Percentiles rank a stretch among this genome's conserved stretches.
These are phyloP conservation scores for Saimiri boliviensis DNA, from an alignment of 2,113 vertebrate genomes.

Conservation along the genomic window DNA sequence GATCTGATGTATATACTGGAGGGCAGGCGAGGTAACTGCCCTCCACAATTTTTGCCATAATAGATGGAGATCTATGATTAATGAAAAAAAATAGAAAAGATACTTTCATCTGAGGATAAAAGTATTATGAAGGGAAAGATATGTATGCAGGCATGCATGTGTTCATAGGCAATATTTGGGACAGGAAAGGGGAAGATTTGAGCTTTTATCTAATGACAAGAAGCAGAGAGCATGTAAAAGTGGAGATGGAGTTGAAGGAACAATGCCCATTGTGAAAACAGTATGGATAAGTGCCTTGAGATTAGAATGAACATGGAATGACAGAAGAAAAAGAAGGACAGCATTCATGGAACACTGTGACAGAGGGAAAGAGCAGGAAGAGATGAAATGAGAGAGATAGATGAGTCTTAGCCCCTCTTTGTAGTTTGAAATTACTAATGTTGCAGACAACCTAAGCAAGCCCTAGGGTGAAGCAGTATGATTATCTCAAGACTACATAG, in stretches of 20 bases:
- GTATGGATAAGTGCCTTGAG: neutral
- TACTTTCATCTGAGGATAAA: neutral
- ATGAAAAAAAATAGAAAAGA: neutral
- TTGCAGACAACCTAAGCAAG: neutral
- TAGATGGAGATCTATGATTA: neutral
- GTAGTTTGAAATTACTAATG: neutral
- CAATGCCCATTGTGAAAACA: rapidly evolving
- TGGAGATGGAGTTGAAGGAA: rapidly evolving
- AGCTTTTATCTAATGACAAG: neutral
- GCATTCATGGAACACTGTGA: neutral
- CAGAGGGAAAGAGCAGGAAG: neutral
- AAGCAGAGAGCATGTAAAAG: neutral
- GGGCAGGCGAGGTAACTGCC: neutral
- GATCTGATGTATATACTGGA: neutral
- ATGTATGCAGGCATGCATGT: neutral
- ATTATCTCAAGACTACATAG: neutral
- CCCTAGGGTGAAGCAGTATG: neutral
- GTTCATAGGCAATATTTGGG: neutral
- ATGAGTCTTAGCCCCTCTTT: neutral
- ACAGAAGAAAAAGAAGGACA: neutral
- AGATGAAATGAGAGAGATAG: rapidly evolving
- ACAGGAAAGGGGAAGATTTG: neutral
- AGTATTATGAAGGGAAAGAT: neutral
- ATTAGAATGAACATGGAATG: neutral
- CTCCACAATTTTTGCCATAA: neutral